Percentiles rank a stretch among this genome's conserved stretches.
These are phyloP conservation scores for Cetoscarus ocellatus DNA, from an alignment of 2,797 vertebrate species.

Conservation along the genomic window DNA sequence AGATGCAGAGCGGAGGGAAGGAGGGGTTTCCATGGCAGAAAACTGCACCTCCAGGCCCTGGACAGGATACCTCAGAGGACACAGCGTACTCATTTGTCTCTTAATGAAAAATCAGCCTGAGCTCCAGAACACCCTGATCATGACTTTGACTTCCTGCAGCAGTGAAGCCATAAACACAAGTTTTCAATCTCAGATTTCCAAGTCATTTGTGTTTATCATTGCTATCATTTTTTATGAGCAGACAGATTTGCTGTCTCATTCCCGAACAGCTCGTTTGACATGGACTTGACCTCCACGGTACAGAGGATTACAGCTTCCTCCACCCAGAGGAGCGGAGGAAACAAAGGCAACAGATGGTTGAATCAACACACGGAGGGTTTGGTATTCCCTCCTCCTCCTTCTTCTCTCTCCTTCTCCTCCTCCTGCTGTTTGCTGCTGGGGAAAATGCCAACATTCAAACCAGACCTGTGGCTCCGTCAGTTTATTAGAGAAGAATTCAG, in stretches of 20 bases:
- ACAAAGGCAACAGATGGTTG: slow-evolving; percentile 76
- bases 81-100: slow-evolving; percentile 50
- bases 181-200: slow-evolving; percentile 19
- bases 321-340: slow-evolving; percentile 37
- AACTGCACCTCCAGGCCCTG: slow-evolving; percentile 42
- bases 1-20: slow-evolving; percentile 50
- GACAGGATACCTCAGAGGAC: slow-evolving; percentile 58
- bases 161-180: slow-evolving; percentile 8
- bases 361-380: slow-evolving; percentile 45
- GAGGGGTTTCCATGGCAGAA: slow-evolving; percentile 49
- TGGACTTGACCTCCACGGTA: slow-evolving; percentile 46
- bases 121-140: slow-evolving; percentile 23
- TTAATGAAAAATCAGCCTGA: slow-evolving; percentile 61
- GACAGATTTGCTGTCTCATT: slow-evolving; percentile 3
- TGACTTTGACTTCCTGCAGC: slow-evolving; percentile 21
- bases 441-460: slow-evolving; percentile 40
- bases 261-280: slow-evolving; percentile 22
- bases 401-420: slow-evolving; percentile 32
- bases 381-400: slow-evolving; percentile 49
- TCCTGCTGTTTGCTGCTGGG: slow-evolving; percentile 25
- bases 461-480: slow-evolving; percentile 38
- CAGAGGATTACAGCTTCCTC: slow-evolving; percentile 33
- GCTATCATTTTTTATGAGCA: background rate
- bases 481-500: slow-evolving; percentile 18
- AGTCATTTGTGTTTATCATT: background rate